Evolutionary conservation across 1,140 invertebrate genomes (phyloP), one percentile per base, ranked within the genome.

Genomic region (Episyrphus balteatus): DNA sequence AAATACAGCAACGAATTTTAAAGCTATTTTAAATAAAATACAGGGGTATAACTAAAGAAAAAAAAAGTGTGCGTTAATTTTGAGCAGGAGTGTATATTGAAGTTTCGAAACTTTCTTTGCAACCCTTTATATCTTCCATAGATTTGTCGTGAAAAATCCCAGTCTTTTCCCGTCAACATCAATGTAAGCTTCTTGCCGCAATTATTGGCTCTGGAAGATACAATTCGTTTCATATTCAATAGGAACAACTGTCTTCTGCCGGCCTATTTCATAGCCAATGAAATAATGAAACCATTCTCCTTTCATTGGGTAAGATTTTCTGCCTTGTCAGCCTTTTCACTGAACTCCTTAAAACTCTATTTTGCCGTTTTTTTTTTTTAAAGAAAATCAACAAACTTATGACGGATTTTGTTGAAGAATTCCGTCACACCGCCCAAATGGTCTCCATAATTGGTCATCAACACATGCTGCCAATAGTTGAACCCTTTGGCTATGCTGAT

Each of bases 231-330:
- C 54, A 94, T 97, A 55, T 89, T 97, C 72, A 88, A 97, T 65
- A 75, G 93, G 26, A 90, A 93, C 72, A 83, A 86, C 5, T 93
- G 90, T 60, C 71, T 98, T 10, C 70, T 97, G 37, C 94, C 94
- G 12, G 88, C 86, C 15, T 96, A 96, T 68, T 88, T 98, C 53
- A 88, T 96, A 51, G 84, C 94, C 0, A 95, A 92, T 70, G 92
- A 97, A 73, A 84, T 98, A 90, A 96, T 71, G 82, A 86, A 33
- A 82, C 91, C 57, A 82, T 85, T 59, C 80, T 78, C 84, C 78
- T 90, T 90, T 31, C 92, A 96, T 71, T 96, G 92, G 92, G 86
- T 88, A 79, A 73, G 68, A 60, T 17, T 21, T 33, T 33, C 26
- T 17, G 5, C 13, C 21, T 8, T n/a, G n/a, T n/a, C n/a, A n/a